These are phyloP conservation scores for Tipula vernalis DNA, from an alignment of 2,888 invertebrate genomes.

Conservation along the genomic window DNA sequence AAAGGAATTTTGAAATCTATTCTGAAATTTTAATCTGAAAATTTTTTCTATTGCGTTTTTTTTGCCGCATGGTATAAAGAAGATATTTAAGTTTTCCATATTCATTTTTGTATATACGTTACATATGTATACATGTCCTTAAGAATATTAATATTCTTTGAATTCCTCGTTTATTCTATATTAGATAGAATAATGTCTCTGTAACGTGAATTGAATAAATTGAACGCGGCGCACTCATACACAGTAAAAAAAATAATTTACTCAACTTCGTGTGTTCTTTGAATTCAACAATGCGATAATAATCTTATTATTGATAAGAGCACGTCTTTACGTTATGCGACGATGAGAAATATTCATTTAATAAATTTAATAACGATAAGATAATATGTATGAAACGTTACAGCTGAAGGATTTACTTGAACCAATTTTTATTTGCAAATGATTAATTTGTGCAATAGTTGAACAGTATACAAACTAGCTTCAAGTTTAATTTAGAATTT, in stretches of 20 bases:
- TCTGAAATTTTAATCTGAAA: too few species aligned
- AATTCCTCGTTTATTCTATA: neutral
- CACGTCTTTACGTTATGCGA: neutral
- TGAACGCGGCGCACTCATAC: neutral
- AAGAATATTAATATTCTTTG: neutral
- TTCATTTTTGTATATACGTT: too few species aligned
- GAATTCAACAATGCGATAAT: neutral
- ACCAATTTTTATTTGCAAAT: too few species aligned
- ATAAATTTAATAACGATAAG: neutral
- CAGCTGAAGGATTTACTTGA: too few species aligned
- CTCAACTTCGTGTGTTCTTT: neutral
- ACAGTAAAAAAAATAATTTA: neutral
- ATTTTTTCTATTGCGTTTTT: too few species aligned
- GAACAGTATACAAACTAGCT: too few species aligned
- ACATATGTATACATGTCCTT: too few species aligned
- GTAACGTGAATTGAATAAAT: neutral
- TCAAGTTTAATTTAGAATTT: too few species aligned
- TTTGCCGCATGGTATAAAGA: too few species aligned
- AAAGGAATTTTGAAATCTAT: too few species aligned
- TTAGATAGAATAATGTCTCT: neutral
- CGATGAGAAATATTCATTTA: neutral
- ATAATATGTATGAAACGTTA: neutral
- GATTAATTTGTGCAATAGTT: too few species aligned
- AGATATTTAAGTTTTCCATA: too few species aligned
- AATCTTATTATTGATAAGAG: neutral